Evolutionary conservation across 1,140 invertebrate genomes (phyloP).

Genomic region (Reticulitermes speratus): DNA sequence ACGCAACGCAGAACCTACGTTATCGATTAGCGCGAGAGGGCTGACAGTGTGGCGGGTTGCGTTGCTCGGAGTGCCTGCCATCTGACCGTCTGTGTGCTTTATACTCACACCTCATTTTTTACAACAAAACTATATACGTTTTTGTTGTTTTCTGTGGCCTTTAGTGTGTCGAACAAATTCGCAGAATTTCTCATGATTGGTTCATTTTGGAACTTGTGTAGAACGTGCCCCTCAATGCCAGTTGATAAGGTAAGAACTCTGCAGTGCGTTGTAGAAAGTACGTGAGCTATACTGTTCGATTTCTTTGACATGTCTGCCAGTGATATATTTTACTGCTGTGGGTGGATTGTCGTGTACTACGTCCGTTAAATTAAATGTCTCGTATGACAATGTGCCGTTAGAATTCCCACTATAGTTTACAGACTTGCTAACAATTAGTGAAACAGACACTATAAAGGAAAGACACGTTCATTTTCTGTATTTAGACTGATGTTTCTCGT

Average conservation of each 20-base stretch:
- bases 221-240: conserved; percentile 89
- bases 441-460: no score
- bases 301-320: not conserved
- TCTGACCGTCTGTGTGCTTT: not conserved
- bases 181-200: conserved; percentile 71
- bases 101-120: not conserved
- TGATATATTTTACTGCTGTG: not conserved
- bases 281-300: not conserved
- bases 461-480: no score
- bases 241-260: conserved; percentile 79
- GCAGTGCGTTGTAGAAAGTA: not conserved
- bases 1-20: not conserved
- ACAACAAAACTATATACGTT: conserved; percentile 1
- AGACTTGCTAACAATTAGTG: no score
- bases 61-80: not conserved
- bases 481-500: no score
- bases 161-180: not conserved
- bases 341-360: no score
- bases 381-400: no score
- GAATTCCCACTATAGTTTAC: no score
- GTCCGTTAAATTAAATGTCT: no score
- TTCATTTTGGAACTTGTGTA: conserved; percentile 91
- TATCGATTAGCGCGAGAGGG: not conserved
- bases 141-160: conserved; percentile 20
- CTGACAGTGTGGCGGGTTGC: not conserved